Conservation (phyloP, 2,113 vertebrate genomes). For the Mormyrus lacerda region DNA sequence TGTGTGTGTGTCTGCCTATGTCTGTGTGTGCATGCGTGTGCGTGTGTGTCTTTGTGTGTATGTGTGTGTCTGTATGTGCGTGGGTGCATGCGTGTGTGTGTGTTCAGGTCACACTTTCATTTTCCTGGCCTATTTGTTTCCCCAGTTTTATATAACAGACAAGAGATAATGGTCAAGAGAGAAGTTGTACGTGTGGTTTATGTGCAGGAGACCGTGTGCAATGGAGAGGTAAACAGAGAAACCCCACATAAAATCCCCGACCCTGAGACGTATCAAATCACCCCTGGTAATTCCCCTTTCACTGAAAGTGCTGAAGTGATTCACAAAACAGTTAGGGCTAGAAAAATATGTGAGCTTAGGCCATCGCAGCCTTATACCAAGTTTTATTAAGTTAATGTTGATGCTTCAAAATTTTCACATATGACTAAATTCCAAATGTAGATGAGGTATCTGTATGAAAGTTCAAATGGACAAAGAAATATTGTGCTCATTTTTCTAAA, state of each 20-base stretch:
- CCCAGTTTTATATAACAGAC: not conserved
- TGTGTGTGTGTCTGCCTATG: not conserved
- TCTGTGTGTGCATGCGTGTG: not conserved
- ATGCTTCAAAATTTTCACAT: not conserved
- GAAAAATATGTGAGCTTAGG: not conserved
- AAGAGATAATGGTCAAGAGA: not conserved
- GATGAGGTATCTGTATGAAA: not conserved
- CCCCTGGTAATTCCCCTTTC: not conserved
- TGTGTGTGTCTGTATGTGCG: not conserved
- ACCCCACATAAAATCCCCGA: not conserved
- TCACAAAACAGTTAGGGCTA: not conserved
- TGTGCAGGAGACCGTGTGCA: not conserved
- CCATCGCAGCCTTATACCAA: not conserved
- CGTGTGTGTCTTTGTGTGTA: not conserved
- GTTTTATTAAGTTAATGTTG: not conserved
- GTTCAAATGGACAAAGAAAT: not conserved
- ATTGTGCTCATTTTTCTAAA: not conserved
- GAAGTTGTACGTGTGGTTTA: not conserved
- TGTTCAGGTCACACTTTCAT: not conserved
- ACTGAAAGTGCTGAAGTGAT: constrained; percentile 8
- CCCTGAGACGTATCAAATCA: not conserved
- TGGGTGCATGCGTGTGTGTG: not conserved
- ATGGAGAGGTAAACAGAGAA: not conserved
- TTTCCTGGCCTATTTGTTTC: not conserved
- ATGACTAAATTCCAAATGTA: not conserved